These are phyloP conservation scores for Eumaeus atala DNA, from an alignment of 1,140 invertebrate species.

Conservation along the genomic window DNA sequence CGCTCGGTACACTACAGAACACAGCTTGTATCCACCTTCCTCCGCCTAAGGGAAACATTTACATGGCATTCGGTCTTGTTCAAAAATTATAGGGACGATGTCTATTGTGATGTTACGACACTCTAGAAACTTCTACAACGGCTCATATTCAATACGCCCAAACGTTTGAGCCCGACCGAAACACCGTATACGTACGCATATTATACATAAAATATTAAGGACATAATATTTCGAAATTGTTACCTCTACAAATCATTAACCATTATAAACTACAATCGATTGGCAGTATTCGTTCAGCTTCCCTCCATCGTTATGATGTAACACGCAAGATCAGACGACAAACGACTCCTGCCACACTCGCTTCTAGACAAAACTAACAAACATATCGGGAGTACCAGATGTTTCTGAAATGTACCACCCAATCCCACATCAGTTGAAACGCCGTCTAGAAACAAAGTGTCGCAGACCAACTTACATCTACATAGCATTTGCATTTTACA, in stretches of 20 bases:
- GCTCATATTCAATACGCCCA: background rate
- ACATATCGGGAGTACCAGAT: too few relatives aligned
- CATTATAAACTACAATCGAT: conserved; percentile 69
- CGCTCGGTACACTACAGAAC: conserved; percentile 68
- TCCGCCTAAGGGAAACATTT: conserved; percentile 60
- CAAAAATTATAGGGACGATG: conserved; percentile 6
- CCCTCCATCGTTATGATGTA: conserved; percentile 47
- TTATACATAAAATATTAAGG: conserved; percentile 68
- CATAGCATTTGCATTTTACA: conserved; percentile 30
- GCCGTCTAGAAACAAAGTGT: background rate
- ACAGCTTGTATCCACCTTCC: conserved; percentile 67
- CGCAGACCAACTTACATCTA: conserved; percentile 28
- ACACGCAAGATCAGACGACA: background rate
- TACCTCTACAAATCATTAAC: conserved; percentile 67
- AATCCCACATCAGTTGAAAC: background rate
- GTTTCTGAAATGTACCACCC: background rate
- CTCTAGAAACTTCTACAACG: background rate
- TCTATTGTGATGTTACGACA: background rate
- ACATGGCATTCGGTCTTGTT: conserved; percentile 32
- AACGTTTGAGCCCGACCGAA: conserved; percentile 26
- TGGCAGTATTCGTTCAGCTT: conserved; percentile 67
- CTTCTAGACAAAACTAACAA: background rate
- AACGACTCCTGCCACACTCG: background rate
- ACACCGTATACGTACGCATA: conserved; percentile 52
- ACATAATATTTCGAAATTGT: conserved; percentile 67